A percentile compares a stretch with the other conserved stretches of the same genome.
Conservation (phyloP, 1,140 invertebrate genomes). For the Zaprionus ghesquierei region DNA sequence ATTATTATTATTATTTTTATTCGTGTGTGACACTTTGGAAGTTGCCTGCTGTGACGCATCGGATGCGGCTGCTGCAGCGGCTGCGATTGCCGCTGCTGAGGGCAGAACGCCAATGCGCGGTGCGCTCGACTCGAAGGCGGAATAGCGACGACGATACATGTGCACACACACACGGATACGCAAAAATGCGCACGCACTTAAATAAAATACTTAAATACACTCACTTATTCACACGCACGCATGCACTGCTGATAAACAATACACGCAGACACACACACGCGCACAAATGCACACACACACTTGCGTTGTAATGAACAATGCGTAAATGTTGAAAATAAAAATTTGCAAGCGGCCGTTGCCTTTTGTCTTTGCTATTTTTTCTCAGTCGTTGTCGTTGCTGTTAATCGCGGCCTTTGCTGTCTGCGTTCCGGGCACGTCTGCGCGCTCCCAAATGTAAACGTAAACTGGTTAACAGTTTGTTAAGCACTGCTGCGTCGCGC, state of each 20-base stretch:
- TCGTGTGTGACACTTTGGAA: conserved; percentile 37
- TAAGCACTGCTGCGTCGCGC: conserved; percentile 37
- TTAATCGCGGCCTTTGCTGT: conserved; percentile 12
- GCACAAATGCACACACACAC: conserved; percentile 6
- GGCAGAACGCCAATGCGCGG: conserved; percentile 69
- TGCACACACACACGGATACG: conserved; percentile 14
- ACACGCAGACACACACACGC: conserved; percentile 22
- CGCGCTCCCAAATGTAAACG: conserved; percentile 66
- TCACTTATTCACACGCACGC: conserved; percentile 5
- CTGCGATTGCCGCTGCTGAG: conserved; percentile 29
- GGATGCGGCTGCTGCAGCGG: not conserved
- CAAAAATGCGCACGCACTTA: conserved; percentile 12
- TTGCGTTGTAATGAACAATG: conserved; percentile 32
- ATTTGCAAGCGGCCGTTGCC: conserved; percentile 32
- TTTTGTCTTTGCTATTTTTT: conserved; percentile 27
- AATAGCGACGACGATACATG: conserved; percentile 81
- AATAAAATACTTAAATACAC: conserved; percentile 9
- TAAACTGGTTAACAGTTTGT: conserved; percentile 73
- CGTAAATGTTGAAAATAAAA: conserved; percentile 26
- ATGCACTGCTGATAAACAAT: conserved; percentile 37
- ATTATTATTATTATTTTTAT: conserved; percentile 39
- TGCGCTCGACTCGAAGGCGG: conserved; percentile 70
- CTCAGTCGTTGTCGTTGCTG: not conserved
- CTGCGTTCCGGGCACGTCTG: conserved; percentile 64
- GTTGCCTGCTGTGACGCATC: conserved; percentile 36